Evolutionary conservation across 2,888 invertebrate genomes (phyloP).

Genomic region (Amphipoea lucens): DNA sequence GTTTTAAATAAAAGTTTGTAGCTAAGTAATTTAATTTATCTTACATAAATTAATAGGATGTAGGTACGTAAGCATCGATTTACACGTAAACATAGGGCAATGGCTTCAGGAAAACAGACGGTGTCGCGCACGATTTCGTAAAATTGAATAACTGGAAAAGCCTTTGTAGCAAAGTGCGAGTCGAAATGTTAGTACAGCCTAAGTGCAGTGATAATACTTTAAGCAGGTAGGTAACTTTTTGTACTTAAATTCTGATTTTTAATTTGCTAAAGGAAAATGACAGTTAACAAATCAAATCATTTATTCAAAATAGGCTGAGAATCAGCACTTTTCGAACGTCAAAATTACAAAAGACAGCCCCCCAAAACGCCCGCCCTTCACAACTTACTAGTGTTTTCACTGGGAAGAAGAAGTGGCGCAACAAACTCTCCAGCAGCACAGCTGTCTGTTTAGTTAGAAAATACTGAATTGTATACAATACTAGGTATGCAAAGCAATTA

Average conservation of each 20-base stretch:
- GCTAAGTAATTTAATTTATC: slow-evolving; percentile 7
- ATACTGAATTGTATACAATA: too few relatives aligned
- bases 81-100: slow-evolving; percentile 45
- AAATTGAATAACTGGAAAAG: slow-evolving; percentile 61
- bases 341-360: too few relatives aligned
- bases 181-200: slow-evolving; percentile 35
- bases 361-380: too few relatives aligned
- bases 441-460: too few relatives aligned
- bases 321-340: too few relatives aligned
- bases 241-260: not conserved
- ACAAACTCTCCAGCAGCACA: too few relatives aligned
- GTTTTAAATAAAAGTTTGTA: slow-evolving; percentile 19
- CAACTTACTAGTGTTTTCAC: too few relatives aligned
- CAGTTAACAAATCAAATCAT: not conserved
- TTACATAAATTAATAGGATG: not conserved
- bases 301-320: too few relatives aligned
- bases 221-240: not conserved
- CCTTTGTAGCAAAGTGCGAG: slow-evolving; percentile 46
- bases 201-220: not conserved
- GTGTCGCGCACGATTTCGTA: slow-evolving; percentile 62
- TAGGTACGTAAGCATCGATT: not conserved
- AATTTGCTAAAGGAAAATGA: not conserved
- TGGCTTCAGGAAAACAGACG: slow-evolving; percentile 55
- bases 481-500: too few relatives aligned
- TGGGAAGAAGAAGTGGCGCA: too few relatives aligned